Base-by-base conservation (phyloP, 2,888 invertebrate genomes). In the Syrphus vitripennis region DNA sequence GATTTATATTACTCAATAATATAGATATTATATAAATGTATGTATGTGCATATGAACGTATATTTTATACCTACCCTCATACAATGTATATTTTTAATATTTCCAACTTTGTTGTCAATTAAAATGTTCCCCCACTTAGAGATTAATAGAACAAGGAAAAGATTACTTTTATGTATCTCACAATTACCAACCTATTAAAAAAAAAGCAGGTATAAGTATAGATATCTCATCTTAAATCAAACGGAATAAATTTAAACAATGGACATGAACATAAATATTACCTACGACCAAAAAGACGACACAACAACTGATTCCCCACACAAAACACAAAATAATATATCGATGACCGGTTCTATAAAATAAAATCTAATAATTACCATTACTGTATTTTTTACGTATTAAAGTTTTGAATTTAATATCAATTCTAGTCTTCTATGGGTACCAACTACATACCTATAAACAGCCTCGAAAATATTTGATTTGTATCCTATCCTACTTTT, bases 331-430 rank as follows among this genome's bases (percentile, higher is more conserved):
- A 42, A 61, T 65, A 79, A 34, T 16, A 67, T 72, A 81, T 77
- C 75, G 86, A 71, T 87, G 86, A 87, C 86, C 86, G 86, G 86
- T 87, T 87, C 82, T 78, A 83, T 87, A 78, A 81, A 84, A 84
- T 19, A 40, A 67, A 40, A 76, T 86, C 86, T 86, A 81, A 81
- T 86, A 86, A 86, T 86, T 86, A 86, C 81, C 81, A 77, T 77
- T 77, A 81, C 86, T 81, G 76, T 86, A 77, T 86, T 57, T 31
- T 83, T 77, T 65, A 48, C 48, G 65, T 48, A 31, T 65, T 65
- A 65, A 65, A 81, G 77, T 81, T 81, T n/a, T 72, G 48, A 72
- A 71, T 77, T 70, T 69, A 53, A 72, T 81, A 69, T 69, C 72
- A 37, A 14, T 21, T 59, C 59, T 59, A 37, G 34, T 48, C 61